Conservation (phyloP, 1,140 invertebrate species). For the Fopius arisanus region DNA sequence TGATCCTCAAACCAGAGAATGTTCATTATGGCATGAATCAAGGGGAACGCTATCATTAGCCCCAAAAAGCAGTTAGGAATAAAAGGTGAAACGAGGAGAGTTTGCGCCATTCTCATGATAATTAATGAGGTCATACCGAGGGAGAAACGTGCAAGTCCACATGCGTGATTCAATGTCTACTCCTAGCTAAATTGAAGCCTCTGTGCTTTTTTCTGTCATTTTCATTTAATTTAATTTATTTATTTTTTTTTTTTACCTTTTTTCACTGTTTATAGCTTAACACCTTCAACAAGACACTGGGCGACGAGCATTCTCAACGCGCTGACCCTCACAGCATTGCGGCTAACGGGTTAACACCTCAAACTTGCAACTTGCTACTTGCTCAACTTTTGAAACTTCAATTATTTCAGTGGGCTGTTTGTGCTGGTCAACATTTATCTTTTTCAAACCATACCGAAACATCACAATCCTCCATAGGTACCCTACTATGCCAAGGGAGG, state of each 20-base stretch:
- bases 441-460: too few species aligned
- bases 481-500: too few species aligned
- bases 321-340: not conserved
- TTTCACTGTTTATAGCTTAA: too few species aligned
- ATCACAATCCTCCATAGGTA: too few species aligned
- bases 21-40: too few species aligned
- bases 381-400: too few species aligned
- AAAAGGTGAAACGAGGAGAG: not conserved
- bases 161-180: conserved; percentile 2
- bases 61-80: not conserved
- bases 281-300: not conserved
- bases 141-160: not conserved
- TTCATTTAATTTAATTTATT: not conserved
- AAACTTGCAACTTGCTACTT: too few species aligned
- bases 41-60: not conserved
- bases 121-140: not conserved
- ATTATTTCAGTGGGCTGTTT: not conserved
- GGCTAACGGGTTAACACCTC: conserved; percentile 8
- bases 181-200: not conserved
- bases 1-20: too few species aligned
- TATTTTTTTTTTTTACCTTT: conserved; percentile 10
- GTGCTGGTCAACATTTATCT: too few species aligned
- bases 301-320: conserved; percentile 15
- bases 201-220: not conserved
- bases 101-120: not conserved